phyloP scores from a whole-genome alignment of 2,888 invertebrate genomes.

The Thecophora atra region DNA sequence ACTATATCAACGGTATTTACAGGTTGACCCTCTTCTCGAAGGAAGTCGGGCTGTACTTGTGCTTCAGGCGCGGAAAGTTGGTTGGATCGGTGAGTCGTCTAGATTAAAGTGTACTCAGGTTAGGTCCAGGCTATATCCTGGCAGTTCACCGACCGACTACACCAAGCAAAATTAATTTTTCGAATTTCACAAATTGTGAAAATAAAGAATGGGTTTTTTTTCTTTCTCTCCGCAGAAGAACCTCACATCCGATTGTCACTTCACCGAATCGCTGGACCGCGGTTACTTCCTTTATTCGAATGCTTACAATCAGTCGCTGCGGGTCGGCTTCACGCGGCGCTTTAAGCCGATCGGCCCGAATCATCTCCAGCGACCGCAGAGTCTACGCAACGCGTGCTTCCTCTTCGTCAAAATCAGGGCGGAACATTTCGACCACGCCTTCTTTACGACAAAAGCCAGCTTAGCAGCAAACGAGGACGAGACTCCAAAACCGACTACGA shows the following conservation, averaged over 20 bases:
- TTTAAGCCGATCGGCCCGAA: constrained; percentile 56
- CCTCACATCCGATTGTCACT: constrained; percentile 59
- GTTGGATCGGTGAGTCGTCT: constrained; percentile 60
- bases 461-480: constrained; percentile 27
- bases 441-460: constrained; percentile 42
- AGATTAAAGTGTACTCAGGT: no score
- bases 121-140: no score
- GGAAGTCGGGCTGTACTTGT: constrained; percentile 60
- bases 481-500: constrained; percentile 36
- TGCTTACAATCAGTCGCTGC: constrained; percentile 55
- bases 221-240: constrained; percentile 51
- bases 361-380: constrained; percentile 49
- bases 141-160: no score
- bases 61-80: constrained; percentile 58
- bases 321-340: constrained; percentile 58
- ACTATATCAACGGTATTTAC: constrained; percentile 55
- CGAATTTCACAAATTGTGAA: no score
- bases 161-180: no score
- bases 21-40: constrained; percentile 61
- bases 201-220: no score
- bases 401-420: constrained; percentile 54
- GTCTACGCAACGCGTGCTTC: constrained; percentile 53
- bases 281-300: constrained; percentile 57
- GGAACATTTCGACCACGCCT: constrained; percentile 47
- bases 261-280: constrained; percentile 56